phyloP scores from a whole-genome alignment of 1,140 invertebrate genomes.

The Phymastichus coffea region DNA sequence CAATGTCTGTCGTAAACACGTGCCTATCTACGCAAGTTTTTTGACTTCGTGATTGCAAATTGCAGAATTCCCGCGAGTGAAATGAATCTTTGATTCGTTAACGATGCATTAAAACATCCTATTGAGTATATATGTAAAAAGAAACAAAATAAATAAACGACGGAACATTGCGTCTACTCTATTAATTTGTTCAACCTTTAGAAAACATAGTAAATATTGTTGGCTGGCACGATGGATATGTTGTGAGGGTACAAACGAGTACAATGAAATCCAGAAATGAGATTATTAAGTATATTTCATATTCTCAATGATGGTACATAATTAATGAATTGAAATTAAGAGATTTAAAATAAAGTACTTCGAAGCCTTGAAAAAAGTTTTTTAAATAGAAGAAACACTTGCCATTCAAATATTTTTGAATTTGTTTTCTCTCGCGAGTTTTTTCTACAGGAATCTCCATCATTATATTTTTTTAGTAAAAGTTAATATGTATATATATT shows the following conservation, averaged over 20 bases:
- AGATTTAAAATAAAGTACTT: constrained; percentile 23
- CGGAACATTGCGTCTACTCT: no score
- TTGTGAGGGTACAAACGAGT: background rate
- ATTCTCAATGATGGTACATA: constrained; percentile 13
- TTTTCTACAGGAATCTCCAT: background rate
- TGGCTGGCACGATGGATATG: background rate
- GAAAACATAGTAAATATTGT: background rate
- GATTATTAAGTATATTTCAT: constrained; percentile 21
- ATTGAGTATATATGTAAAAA: constrained; percentile 13
- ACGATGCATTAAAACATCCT: background rate
- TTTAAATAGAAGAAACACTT: background rate
- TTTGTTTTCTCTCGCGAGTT: background rate
- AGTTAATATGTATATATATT: constrained; percentile 7
- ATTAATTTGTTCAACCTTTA: no score
- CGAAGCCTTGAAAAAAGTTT: constrained; percentile 6
- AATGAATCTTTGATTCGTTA: constrained; percentile 3
- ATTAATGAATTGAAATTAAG: no score
- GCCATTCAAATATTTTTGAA: background rate
- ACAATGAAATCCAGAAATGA: constrained; percentile 15
- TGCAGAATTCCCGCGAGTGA: background rate
- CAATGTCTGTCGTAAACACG: background rate
- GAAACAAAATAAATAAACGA: constrained; percentile 5
- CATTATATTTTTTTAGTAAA: constrained; percentile 16
- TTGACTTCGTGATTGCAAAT: background rate
- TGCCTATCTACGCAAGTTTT: background rate